Evolutionary conservation across 2,797 vertebrate genomes (phyloP).

Genomic region (Spheniscus humboldti): DNA sequence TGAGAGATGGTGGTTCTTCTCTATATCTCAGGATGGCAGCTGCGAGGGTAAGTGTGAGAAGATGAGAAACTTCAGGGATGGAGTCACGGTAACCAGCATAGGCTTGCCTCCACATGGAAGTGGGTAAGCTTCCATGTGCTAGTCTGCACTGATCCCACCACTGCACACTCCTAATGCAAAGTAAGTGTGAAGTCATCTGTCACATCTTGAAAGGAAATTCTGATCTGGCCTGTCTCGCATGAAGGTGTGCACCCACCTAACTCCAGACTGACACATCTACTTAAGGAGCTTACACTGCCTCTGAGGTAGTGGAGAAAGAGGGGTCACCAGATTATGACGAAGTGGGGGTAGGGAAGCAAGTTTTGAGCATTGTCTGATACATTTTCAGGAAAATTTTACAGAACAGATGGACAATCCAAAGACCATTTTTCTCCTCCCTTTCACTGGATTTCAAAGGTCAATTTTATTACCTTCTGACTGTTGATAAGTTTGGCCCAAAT

Average conservation of each 20-base stretch:
- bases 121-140: neutral
- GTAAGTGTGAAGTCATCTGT: neutral
- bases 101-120: neutral
- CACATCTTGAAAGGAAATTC: neutral
- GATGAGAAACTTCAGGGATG: neutral
- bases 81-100: neutral
- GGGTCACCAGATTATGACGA: neutral
- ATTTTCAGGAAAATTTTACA: neutral
- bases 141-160: neutral
- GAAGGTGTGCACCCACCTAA: neutral
- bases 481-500: neutral
- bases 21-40: neutral
- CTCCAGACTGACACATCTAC: neutral
- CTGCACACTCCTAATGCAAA: neutral
- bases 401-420: neutral
- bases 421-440: neutral
- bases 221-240: neutral
- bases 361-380: neutral
- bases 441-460: neutral
- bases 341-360: neutral
- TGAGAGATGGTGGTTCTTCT: neutral
- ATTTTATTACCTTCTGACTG: neutral
- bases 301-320: neutral
- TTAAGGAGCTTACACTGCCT: neutral
- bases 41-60: neutral